phyloP scores from a whole-genome alignment of 2,113 vertebrate genomes.

The Symphodus melops region DNA sequence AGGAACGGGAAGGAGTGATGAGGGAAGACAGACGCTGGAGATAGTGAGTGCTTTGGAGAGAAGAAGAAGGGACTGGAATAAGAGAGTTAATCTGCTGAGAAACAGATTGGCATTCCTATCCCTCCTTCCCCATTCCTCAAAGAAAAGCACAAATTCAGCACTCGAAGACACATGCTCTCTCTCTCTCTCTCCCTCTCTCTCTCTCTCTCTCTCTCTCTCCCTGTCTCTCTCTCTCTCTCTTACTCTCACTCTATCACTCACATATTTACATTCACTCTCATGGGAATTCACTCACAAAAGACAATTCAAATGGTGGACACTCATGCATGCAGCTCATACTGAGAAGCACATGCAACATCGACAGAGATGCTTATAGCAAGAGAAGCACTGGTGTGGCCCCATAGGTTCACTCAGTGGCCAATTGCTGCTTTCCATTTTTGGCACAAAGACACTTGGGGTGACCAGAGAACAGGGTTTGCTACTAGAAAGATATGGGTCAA shows the following conservation, averaged over 20 bases:
- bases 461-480: slow-evolving; percentile 57
- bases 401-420: slow-evolving; percentile 10
- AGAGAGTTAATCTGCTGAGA: slow-evolving; percentile 78
- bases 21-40: slow-evolving; percentile 50
- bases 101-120: slow-evolving; percentile 70
- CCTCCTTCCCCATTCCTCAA: slow-evolving; percentile 70
- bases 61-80: slow-evolving; percentile 59
- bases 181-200: neutral
- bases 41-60: slow-evolving; percentile 69
- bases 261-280: neutral
- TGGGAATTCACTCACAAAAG: slow-evolving; percentile 11
- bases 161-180: slow-evolving; percentile 28
- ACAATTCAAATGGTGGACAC: slow-evolving; percentile 24
- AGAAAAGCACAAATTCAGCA: slow-evolving; percentile 62
- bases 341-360: slow-evolving; percentile 24
- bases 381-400: slow-evolving; percentile 1
- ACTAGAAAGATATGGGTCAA: slow-evolving; percentile 79
- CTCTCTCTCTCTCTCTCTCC: neutral
- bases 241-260: neutral
- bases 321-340: slow-evolving; percentile 15
- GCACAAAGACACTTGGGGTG: slow-evolving; percentile 39
- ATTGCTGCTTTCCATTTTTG: slow-evolving; percentile 45
- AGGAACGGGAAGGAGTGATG: slow-evolving; percentile 44
- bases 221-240: neutral
- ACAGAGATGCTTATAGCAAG: neutral